Percentiles rank a stretch among this genome's conserved stretches.
These are phyloP conservation scores for Mus caroli DNA, from an alignment of 2,797 vertebrate species.

Conservation along the genomic window DNA sequence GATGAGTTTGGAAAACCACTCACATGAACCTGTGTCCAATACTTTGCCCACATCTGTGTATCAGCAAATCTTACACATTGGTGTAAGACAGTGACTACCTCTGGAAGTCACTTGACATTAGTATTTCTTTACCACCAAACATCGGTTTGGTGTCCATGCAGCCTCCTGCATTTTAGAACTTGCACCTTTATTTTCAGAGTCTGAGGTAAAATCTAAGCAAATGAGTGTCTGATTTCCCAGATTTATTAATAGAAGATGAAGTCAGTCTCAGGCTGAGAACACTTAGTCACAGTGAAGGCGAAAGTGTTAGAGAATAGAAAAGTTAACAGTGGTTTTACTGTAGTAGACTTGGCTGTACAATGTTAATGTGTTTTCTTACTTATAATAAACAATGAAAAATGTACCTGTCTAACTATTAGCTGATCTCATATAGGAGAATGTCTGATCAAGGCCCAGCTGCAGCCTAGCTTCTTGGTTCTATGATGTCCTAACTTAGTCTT, in stretches of 20 bases:
- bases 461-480: not conserved
- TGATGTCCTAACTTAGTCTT: not conserved
- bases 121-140: not conserved
- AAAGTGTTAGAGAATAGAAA: not conserved
- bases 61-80: not conserved
- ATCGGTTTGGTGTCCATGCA: not conserved
- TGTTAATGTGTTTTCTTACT: not conserved
- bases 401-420: not conserved
- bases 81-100: not conserved
- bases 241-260: not conserved
- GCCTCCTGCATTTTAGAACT: not conserved
- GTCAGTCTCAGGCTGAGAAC: not conserved
- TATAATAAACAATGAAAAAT: not conserved
- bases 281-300: not conserved
- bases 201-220: not conserved
- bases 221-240: not conserved
- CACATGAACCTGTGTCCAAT: not conserved
- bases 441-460: not conserved
- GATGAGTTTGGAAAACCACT: not conserved
- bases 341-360: not conserved
- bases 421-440: not conserved
- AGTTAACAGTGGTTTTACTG: not conserved
- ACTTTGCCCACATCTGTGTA: too few species aligned
- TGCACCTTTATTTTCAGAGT: not conserved
- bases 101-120: not conserved